A percentile compares a stretch with the other conserved stretches of the same genome.
Conservation (phyloP, 30 jellyfish, hydroid and myxozoan species). For the Hydractinia echinata region DNA sequence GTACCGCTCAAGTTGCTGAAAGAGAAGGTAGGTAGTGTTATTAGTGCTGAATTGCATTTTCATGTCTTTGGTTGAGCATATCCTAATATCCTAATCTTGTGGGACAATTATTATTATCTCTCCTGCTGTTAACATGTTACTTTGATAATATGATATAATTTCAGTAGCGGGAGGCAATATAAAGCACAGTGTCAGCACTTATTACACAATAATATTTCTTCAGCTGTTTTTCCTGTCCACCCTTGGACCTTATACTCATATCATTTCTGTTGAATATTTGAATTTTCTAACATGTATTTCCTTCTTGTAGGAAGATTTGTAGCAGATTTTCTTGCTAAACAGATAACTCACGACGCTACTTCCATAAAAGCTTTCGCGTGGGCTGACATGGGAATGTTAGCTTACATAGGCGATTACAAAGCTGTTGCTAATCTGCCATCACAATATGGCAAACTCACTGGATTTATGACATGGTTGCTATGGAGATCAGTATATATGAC, state of each 20-base stretch:
- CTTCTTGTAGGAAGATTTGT: slow-evolving; percentile 41
- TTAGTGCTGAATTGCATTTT: background rate
- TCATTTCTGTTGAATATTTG: no score
- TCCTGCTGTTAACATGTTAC: background rate
- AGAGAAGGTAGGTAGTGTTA: slow-evolving; percentile 51
- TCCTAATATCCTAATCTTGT: background rate
- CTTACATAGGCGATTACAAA: slow-evolving; percentile 87
- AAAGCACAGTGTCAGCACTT: no score
- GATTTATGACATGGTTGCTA: slow-evolving; percentile 84
- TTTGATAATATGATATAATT: no score
- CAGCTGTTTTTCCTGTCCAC: no score
- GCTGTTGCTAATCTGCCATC: slow-evolving; percentile 86
- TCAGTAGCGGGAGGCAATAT: no score
- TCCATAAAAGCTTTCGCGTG: slow-evolving; percentile 55
- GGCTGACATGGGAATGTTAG: slow-evolving; percentile 83
- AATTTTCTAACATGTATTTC: no score
- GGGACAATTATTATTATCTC: background rate
- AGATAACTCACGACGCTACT: slow-evolving; percentile 27
- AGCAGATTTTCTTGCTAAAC: slow-evolving; percentile 41
- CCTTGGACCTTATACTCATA: no score
- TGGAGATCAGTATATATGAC: slow-evolving; percentile 96
- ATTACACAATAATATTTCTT: no score
- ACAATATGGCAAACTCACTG: slow-evolving; percentile 83
- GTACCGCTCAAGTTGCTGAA: slow-evolving; percentile 95
- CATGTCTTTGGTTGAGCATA: background rate